phyloP scores from a whole-genome alignment of 2,797 vertebrate genomes.

The Rhinogobio ventralis region DNA sequence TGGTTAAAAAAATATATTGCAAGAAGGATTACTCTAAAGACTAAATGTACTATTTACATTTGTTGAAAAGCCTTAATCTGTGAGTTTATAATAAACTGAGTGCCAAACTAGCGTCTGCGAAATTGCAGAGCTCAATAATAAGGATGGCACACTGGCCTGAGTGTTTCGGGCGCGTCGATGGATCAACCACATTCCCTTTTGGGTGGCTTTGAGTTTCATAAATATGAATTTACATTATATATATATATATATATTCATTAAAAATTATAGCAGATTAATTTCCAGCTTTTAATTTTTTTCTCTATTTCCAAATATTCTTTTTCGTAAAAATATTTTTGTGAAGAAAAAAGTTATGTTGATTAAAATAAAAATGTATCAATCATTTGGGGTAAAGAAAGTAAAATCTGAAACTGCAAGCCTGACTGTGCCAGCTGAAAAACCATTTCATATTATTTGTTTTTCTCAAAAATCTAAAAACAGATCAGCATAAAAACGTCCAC shows the following conservation, averaged over 20 bases:
- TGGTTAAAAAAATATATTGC: constrained; percentile 6
- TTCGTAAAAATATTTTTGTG: not conserved
- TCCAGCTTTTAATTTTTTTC: not conserved
- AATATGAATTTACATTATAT: too few relatives aligned
- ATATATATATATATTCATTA: not conserved
- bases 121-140: not conserved
- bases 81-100: constrained; percentile 8
- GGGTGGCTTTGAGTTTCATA: too few relatives aligned
- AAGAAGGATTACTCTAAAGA: constrained; percentile 13
- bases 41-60: constrained; percentile 3
- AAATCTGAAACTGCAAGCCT: not conserved
- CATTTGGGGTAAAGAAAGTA: not conserved
- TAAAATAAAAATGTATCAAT: not conserved
- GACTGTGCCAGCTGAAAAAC: not conserved
- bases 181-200: not conserved
- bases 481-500: constrained; percentile 12
- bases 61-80: constrained; percentile 4
- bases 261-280: not conserved
- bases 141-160: not conserved
- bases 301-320: not conserved
- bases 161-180: not conserved
- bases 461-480: not conserved
- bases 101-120: not conserved
- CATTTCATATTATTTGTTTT: not conserved
- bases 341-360: not conserved